These are phyloP conservation scores for Lepidothrix coronata DNA, from an alignment of 2,113 vertebrate genomes.

Conservation along the genomic window DNA sequence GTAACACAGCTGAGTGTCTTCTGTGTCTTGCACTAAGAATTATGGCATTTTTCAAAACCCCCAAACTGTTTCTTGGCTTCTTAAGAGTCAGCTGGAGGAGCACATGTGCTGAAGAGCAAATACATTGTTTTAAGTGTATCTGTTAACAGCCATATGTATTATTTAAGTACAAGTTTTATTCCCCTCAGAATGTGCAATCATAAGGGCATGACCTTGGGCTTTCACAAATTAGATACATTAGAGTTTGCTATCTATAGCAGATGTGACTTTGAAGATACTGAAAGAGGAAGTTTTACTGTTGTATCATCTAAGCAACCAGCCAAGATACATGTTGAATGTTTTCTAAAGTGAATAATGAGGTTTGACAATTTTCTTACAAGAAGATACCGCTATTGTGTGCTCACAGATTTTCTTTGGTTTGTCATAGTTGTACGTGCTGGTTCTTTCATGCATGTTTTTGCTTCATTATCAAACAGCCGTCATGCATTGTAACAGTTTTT, in stretches of 20 bases:
- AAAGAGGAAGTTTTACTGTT: slow-evolving; percentile 23
- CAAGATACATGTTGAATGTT: neutral
- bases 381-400: neutral
- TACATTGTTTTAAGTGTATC: slow-evolving; percentile 45
- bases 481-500: neutral
- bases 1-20: neutral
- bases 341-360: neutral
- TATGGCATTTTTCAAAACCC: neutral
- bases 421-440: neutral
- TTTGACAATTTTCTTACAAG: neutral
- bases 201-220: slow-evolving; percentile 57
- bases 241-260: neutral
- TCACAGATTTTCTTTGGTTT: neutral
- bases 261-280: slow-evolving; percentile 29
- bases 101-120: slow-evolving; percentile 39
- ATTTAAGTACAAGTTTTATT: slow-evolving; percentile 51
- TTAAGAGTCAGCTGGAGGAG: slow-evolving; percentile 23
- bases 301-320: neutral
- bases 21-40: neutral
- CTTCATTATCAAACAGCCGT: neutral
- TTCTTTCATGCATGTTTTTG: neutral
- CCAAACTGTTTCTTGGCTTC: neutral
- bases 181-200: neutral
- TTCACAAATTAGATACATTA: slow-evolving; percentile 45
- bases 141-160: slow-evolving; percentile 45